Evolutionary conservation across 1,140 invertebrate species (phyloP), one percentile per base, ranked within the genome.

Genomic region (Caerostris darwini): DNA sequence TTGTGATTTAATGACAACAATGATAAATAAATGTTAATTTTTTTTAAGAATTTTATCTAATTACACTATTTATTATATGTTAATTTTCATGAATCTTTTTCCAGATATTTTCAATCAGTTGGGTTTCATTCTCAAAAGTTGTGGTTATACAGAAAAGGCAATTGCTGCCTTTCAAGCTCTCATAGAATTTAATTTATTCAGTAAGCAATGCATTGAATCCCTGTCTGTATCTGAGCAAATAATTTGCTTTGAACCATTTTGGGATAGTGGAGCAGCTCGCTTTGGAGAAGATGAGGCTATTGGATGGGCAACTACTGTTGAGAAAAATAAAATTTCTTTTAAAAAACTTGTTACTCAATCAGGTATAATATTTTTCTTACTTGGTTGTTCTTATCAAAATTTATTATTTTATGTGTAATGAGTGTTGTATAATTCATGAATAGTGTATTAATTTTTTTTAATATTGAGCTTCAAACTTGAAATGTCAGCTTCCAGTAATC

Each of bases 161-260:
- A 91, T 97, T 14, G 96, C 96, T 3, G 95, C 95, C 19, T 96
- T 95, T 94, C 96, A 97, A 95, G 96, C 96, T 57, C 82, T 96
- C 67, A 95, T 97, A 50, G 96, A 97, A 94, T 96, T 96, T 92
- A 97, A 97, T 95, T 95, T 96, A 14, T 96, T 96, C 94, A 95
- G 95, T 54, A 96, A 96, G 19, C 10, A 59, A 50, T 77, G 96
- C 17, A 82, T 61, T 10, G 12, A 85, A 7, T n/a, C 90, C 19
- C 88, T 82, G 56, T 19, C 95, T 12, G 69, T 95, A 8, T 56
- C 94, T 6, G 96, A 96, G 14, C 95, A 95, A 59, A 89, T 96
- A 19, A 95, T 95, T 17, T 95, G 96, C 17, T 96, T 97, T 95
- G 96, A 97, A 95, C 96, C 96, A 81, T 97, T 97, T 95, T 97